phyloP scores from a whole-genome alignment of 2,797 vertebrate species.

The Hozukius guyotensis region DNA sequence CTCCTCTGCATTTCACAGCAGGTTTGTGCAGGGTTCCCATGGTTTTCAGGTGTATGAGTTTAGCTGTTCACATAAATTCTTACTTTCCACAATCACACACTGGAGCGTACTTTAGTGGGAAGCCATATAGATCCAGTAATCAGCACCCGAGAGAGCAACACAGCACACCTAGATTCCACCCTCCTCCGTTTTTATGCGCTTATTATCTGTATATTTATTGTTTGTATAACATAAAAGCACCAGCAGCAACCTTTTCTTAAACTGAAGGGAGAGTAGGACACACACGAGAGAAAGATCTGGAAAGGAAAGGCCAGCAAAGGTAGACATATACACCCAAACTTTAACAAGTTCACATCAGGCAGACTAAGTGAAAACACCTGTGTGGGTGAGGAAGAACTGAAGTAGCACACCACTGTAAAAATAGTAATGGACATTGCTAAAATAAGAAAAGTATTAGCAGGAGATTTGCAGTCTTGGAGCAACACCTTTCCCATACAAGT shows the following conservation, averaged over 20 bases:
- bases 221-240: background rate
- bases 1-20: conserved; percentile 1
- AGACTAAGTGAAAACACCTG: background rate
- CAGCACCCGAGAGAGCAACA: conserved; percentile 6
- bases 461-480: background rate
- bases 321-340: background rate
- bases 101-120: background rate
- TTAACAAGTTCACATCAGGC: background rate
- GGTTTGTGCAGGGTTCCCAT: background rate
- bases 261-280: background rate
- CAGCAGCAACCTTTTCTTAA: background rate
- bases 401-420: background rate
- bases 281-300: background rate
- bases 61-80: conserved; percentile 1
- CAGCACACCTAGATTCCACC: conserved; percentile 11
- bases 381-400: background rate
- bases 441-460: background rate
- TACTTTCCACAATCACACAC: background rate
- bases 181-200: background rate
- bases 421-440: background rate
- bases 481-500: background rate
- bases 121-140: conserved; percentile 20
- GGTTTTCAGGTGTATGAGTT: conserved; percentile 14
- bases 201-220: conserved; percentile 9
- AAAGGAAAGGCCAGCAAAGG: background rate